Conservation (phyloP, 2,888 invertebrate species). For the Chrysolina oricalcia region DNA sequence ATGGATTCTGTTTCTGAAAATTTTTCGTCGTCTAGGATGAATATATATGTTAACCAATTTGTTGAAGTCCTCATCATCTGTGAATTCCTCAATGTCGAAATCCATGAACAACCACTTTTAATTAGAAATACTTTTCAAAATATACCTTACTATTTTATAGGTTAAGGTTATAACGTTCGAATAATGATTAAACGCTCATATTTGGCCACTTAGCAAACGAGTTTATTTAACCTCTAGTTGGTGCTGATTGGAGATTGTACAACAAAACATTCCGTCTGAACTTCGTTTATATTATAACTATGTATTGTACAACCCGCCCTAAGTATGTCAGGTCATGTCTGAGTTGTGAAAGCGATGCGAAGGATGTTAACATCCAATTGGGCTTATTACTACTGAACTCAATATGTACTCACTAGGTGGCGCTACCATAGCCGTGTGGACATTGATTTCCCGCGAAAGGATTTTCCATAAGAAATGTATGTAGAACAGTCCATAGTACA, state of each 20-base stretch:
- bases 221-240: not conserved
- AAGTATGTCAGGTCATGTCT: conserved; percentile 53
- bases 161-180: not conserved
- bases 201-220: not conserved
- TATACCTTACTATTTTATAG: not conserved
- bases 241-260: not conserved
- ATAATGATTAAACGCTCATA: not conserved
- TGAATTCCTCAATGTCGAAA: conserved; percentile 3
- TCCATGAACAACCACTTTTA: not conserved
- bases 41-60: conserved; percentile 5
- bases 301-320: not conserved
- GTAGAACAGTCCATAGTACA: too few relatives aligned
- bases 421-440: too few relatives aligned
- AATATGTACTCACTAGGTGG: too few relatives aligned
- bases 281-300: not conserved
- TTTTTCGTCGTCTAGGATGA: not conserved
- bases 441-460: too few relatives aligned
- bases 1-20: conserved; percentile 9
- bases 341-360: conserved; percentile 55
- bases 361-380: conserved; percentile 33
- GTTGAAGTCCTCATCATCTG: not conserved
- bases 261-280: not conserved
- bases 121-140: not conserved
- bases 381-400: too few relatives aligned
- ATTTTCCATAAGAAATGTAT: too few relatives aligned